Conservation (phyloP, 2,797 vertebrate species). For the Danio tinwini region DNA sequence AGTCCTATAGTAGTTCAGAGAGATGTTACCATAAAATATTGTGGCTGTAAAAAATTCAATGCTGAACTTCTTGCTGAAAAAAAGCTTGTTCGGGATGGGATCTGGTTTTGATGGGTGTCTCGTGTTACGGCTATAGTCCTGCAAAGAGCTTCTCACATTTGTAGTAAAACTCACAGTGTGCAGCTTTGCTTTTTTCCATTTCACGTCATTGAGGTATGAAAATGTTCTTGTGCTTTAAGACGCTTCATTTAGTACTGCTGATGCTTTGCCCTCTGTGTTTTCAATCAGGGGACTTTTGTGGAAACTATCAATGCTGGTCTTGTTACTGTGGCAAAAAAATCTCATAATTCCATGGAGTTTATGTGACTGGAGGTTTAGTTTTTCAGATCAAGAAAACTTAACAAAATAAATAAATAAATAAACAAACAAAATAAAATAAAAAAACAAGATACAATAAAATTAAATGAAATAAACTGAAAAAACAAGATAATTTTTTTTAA, state of each 20-base stretch:
- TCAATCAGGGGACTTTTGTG: slow-evolving; percentile 17
- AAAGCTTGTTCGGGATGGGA: slow-evolving; percentile 29
- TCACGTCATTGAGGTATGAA: neutral
- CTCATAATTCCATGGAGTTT: slow-evolving; percentile 3
- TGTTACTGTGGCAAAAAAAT: slow-evolving; percentile 12
- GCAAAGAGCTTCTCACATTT: slow-evolving; percentile 19
- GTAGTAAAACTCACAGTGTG: slow-evolving; percentile 16
- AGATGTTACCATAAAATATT: slow-evolving; percentile 66
- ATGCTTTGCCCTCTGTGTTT: neutral
- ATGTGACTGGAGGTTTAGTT: neutral
- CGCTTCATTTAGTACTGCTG: slow-evolving; percentile 17
- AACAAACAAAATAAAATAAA: too few relatives aligned
- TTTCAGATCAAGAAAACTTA: neutral
- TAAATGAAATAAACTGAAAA: too few relatives aligned
- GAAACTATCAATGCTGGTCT: slow-evolving; percentile 20
- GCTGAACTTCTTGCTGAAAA: slow-evolving; percentile 41
- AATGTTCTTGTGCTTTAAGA: neutral
- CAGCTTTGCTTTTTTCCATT: neutral
- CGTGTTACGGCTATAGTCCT: slow-evolving; percentile 13
- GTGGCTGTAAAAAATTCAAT: slow-evolving; percentile 73
- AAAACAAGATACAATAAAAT: too few relatives aligned
- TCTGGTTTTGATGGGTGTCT: slow-evolving; percentile 33
- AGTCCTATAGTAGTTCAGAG: too few relatives aligned
- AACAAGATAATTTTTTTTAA: too few relatives aligned
- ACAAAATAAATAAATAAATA: too few relatives aligned